phyloP scores from a whole-genome alignment of 2,888 invertebrate genomes.

The Stictocephala bisonia region DNA sequence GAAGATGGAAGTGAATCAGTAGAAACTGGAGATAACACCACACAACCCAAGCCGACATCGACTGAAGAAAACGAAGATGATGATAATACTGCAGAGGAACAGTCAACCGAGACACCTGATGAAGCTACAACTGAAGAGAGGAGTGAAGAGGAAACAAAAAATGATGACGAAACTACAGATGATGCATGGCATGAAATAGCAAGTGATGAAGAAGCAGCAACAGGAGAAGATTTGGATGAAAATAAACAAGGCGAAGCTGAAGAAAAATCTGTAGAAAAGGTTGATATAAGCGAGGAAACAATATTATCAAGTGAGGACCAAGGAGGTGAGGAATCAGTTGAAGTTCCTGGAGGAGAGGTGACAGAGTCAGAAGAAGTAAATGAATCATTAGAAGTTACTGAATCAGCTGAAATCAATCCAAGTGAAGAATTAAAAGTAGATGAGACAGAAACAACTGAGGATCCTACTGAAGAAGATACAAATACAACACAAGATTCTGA shows the following conservation, averaged over 20 bases:
- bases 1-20: constrained; percentile 41
- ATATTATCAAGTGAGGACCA: constrained; percentile 54
- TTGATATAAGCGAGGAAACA: constrained; percentile 48
- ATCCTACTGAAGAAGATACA: constrained; percentile 54
- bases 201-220: constrained; percentile 49
- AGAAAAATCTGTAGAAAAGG: constrained; percentile 45
- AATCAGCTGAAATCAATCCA: constrained; percentile 58
- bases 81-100: constrained; percentile 44
- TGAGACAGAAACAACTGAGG: constrained; percentile 55
- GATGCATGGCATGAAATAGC: constrained; percentile 61
- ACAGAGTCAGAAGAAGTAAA: constrained; percentile 35
- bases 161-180: constrained; percentile 55
- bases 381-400: constrained; percentile 40
- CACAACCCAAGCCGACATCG: not conserved
- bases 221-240: constrained; percentile 45
- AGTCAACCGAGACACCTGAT: constrained; percentile 32
- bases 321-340: constrained; percentile 49
- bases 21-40: constrained; percentile 23
- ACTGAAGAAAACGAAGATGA: constrained; percentile 45
- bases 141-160: constrained; percentile 52
- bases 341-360: constrained; percentile 48
- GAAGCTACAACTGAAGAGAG: constrained; percentile 22
- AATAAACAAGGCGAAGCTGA: constrained; percentile 50
- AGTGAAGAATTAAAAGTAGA: constrained; percentile 56
- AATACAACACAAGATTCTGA: constrained; percentile 51